Evolutionary conservation across 2,888 invertebrate genomes (phyloP), one percentile per base, ranked within the genome.

Genomic region (Zygaena filipendulae): DNA sequence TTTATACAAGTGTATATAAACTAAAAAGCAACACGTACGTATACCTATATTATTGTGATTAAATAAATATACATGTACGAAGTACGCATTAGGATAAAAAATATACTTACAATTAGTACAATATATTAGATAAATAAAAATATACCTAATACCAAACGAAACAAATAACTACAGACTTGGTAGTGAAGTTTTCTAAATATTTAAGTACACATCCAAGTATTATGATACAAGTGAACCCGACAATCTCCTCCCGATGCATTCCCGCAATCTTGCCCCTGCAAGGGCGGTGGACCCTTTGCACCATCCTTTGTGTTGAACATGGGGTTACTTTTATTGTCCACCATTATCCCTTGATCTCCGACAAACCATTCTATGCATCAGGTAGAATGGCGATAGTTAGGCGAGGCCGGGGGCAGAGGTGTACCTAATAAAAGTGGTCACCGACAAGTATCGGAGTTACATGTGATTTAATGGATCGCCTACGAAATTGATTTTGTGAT

Each of bases 401-500:
- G 4, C 3, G 36, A 27, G 49, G 36, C 51, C 52, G 42, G 39
- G 35, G 43, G 19, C 42, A 42, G 3, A 35, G 63, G 10, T 56
- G n/a, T n/a, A n/a, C n/a, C 64, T 30, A 18, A 2, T 3, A 23
- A 29, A 8, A 25, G 18, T 62, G 61, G 70, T 21, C 32, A 40
- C 33, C 43, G 43, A 52, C 53, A 60, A 62, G 60, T 62, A 70
- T 63, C 53, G 61, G 60, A 58, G 50, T 61, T 62, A 67, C 59
- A 57, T 60, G 62, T 59, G 66, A 68, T 68, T 70, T 69, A 75
- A 77, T 75, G 74, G 68, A 60, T 66, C 59, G 66, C 59, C 56
- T 64, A 67, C 57, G 70, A 68, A 71, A 77, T 75, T 75, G 75
- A 75, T 77, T 75, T 64, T 55, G 53, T 53, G n/a, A n/a, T n/a